Evolutionary conservation across 2,888 invertebrate species (phyloP), one percentile per base, ranked within the genome.

Genomic region (Pedicia rivosa): DNA sequence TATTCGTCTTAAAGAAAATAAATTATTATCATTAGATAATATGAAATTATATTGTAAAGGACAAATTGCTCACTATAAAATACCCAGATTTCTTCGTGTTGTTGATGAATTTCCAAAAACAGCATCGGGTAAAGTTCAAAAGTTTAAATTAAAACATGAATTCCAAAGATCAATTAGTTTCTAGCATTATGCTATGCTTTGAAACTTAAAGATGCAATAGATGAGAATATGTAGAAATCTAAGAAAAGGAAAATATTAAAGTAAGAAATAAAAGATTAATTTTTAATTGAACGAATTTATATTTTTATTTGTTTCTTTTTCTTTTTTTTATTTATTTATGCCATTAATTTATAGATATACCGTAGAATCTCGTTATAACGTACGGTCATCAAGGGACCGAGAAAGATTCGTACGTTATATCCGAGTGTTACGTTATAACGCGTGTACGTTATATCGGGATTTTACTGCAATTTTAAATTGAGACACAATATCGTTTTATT

Each of bases 61-160:
- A 25, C 70, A 73, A 67, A 65, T 88, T 36, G 70, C 86, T 1
- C 70, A 74, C 48, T 87, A 73, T 54, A 88, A 88, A 59, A 70
- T 87, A 34, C 87, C 87, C 1, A 67, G 68, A 13, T 74, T 76
- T 52, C 58, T 86, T 10, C 53, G 67, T 37, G 67, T 76, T 46
- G 62, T 76, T 1, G 62, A 72, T 0, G 64, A 69, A 3, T 83
- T 77, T 55, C 86, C 87, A 1, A 73, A 75, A 52, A 88, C 87
- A 0, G 63, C 68, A 0, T 79, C 82, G 1, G 86, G 84, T 8
- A 87, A 87, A 62, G 66, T 83, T 36, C 78, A 80, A 52, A 86
- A 86, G 53, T 74, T 64, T 45, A 63, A 64, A 46, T 53, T 78
- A 19, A 5, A 20, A 6, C n/a, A n/a, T n/a, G n/a, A n/a, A n/a